Base-by-base conservation (phyloP, 2,888 invertebrate genomes). In the Selenia dentaria region DNA sequence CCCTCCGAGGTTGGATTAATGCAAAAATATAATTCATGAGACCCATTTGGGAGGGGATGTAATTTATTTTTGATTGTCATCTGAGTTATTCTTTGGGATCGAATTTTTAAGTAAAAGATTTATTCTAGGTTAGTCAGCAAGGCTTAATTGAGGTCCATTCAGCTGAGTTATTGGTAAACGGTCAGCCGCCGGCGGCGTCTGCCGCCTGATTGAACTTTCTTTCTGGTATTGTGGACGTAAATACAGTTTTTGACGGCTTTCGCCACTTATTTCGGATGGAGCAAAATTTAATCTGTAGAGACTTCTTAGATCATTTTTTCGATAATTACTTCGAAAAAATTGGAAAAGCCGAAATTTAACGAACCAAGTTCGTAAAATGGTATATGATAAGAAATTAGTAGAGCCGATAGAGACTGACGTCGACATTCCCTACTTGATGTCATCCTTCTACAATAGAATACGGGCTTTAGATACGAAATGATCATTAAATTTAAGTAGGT, bases 101-200 rank as follows among this genome's bases (percentile, higher is more conserved):
- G 59, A 66, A 67, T 75, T 77, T 75, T 72, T 62, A 70, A 64
- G 59, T 51, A 55, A 59, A 57, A 69, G 63, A 78, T 76, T 75
- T 77, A 71, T 77, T 78, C 61, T 74, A 72, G 68, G 66, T 68
- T 68, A 60, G 67, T 64, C 66, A 64, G 65, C 59, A 64, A 60
- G 59, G 66, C 73, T 79, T 83, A 83, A 84, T 85, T 84, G 83
- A 72, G 74, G 69, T 67, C 77, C 67, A 80, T 84, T 85, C 78
- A 84, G 62, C 65, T 70, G 74, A 72, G 71, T 75, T 79, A 82
- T 83, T 81, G 79, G 73, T 73, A 73, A 74, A 70, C 70, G 76
- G 74, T 70, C 77, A 74, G 62, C 69, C 59, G 62, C 51, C 62
- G 59, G 50, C 62, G 58, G 50, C 62, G 60, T 58, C 65, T 50